These are phyloP conservation scores for Leptocoma aspasia DNA, from an alignment of 2,113 vertebrate species.

Conservation along the genomic window DNA sequence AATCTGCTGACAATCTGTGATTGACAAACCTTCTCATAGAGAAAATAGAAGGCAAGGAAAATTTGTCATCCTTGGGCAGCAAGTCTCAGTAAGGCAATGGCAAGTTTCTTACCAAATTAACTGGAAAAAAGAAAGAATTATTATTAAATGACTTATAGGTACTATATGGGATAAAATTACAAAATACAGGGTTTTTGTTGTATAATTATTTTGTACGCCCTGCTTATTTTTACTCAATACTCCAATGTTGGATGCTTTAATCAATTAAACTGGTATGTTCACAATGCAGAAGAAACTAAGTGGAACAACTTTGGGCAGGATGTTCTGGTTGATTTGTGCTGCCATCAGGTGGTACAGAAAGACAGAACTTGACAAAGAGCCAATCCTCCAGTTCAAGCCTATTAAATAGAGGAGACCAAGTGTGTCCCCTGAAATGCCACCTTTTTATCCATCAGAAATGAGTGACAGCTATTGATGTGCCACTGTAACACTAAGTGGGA, in stretches of 20 bases:
- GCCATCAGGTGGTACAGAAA: constrained; percentile 49
- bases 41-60: not conserved
- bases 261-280: not conserved
- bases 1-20: too few relatives aligned
- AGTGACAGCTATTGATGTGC: not conserved
- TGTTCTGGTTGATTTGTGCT: not conserved
- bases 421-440: not conserved
- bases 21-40: not conserved
- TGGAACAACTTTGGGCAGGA: not conserved
- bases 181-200: not conserved
- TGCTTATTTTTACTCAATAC: not conserved
- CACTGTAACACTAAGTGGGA: not conserved
- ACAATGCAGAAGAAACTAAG: not conserved
- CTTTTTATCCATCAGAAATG: not conserved
- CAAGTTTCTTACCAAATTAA: not conserved
- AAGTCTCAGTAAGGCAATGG: not conserved
- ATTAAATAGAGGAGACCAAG: not conserved
- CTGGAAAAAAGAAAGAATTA: not conserved
- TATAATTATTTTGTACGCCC: not conserved
- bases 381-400: not conserved
- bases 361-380: not conserved
- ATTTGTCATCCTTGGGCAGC: not conserved
- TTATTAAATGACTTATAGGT: not conserved
- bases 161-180: not conserved
- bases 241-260: not conserved